phyloP scores from a whole-genome alignment of 2,797 vertebrate species.

The Sternotherus odoratus region DNA sequence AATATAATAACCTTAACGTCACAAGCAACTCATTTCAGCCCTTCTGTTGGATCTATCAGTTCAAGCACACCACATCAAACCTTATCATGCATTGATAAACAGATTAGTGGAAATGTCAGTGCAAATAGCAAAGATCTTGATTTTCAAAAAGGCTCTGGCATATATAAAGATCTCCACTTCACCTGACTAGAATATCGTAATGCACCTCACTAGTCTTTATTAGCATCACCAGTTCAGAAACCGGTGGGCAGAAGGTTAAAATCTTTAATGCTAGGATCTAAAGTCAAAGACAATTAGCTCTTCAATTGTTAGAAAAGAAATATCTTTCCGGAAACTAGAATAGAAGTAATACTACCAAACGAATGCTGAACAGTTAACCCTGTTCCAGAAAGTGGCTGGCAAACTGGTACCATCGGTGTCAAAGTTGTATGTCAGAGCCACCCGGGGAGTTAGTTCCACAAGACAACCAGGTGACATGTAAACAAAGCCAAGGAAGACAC shows the following conservation, averaged over 20 bases:
- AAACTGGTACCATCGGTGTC: background rate
- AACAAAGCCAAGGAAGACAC: background rate
- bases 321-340: background rate
- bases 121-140: background rate
- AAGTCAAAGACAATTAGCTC: background rate
- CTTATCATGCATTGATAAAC: background rate
- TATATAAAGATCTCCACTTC: background rate
- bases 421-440: fast-evolving
- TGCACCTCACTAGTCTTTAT: background rate
- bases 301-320: background rate
- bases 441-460: background rate
- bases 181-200: background rate
- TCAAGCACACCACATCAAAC: background rate
- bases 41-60: background rate
- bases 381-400: background rate
- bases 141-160: slow-evolving; percentile 6
- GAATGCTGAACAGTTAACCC: background rate
- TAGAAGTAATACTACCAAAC: background rate
- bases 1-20: background rate
- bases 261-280: background rate
- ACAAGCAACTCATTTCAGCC: background rate
- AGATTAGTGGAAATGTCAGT: background rate
- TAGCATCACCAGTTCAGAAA: background rate
- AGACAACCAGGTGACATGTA: background rate
- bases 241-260: background rate